Percentiles rank a stretch among this genome's conserved stretches.
Conservation (phyloP, 2,888 invertebrate genomes). For the Sceliomorpha sp. region DNA sequence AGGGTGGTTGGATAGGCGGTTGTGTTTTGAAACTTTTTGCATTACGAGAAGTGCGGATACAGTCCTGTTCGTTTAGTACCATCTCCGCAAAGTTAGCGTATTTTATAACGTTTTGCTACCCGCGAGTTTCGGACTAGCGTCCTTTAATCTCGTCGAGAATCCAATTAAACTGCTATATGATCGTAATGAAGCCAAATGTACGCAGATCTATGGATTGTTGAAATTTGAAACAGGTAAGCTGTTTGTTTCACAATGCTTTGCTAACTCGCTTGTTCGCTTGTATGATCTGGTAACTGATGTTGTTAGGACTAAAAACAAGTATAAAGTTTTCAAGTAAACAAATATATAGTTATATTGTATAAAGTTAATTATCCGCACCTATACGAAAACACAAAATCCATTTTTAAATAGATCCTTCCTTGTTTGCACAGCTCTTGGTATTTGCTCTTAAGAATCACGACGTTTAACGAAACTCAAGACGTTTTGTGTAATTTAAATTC, state of each 20-base stretch:
- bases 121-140: slow-evolving; percentile 48
- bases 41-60: slow-evolving; percentile 34
- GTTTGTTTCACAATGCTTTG: slow-evolving; percentile 20
- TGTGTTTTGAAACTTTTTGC: slow-evolving; percentile 43
- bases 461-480: too few species aligned
- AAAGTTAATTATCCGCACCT: too few species aligned
- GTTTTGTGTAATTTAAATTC: too few species aligned
- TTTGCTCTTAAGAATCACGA: too few species aligned
- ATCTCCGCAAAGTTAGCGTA: slow-evolving; percentile 39
- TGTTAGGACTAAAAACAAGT: too few species aligned
- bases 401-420: too few species aligned
- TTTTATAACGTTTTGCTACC: slow-evolving; percentile 39
- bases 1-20: slow-evolving; percentile 38
- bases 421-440: too few species aligned
- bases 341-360: too few species aligned
- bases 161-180: slow-evolving; percentile 69
- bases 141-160: slow-evolving; percentile 72
- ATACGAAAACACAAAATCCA: too few species aligned
- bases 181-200: slow-evolving; percentile 29
- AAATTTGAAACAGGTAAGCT: slow-evolving; percentile 36
- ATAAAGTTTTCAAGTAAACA: too few species aligned
- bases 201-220: slow-evolving; percentile 46
- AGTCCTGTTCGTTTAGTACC: slow-evolving; percentile 34
- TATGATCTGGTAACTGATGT: background rate
- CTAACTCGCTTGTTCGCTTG: slow-evolving; percentile 4